Base-by-base conservation (phyloP, 2,113 vertebrate genomes). In the Corapipo altera region DNA sequence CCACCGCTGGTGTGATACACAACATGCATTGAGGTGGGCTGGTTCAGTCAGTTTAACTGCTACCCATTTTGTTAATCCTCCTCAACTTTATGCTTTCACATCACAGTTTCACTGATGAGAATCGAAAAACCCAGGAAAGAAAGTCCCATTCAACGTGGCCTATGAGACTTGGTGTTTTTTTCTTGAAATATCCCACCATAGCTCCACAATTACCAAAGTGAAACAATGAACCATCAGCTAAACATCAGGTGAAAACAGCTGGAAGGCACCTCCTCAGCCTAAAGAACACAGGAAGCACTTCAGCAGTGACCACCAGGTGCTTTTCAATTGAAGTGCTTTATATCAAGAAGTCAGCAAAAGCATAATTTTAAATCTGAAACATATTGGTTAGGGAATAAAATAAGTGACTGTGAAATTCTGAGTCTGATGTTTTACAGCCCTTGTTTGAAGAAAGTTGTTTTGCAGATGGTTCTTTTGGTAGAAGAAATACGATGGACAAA, bases 91-190 rank as follows among this genome's bases (percentile, higher is more conserved):
- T 76, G 70, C 70, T 39, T 76, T 46, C 80, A 43, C 15, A 19
- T 23, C 6, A 1, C 9, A 46, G 17, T 65, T 49, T 52, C 65
- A 61, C n/a, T 4, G 5, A 3, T 2, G 32, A 58, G 23, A 76
- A 43, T 0, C 28, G 9, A 32, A 54, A 73, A n/a, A 70, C 18
- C 5, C 64, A 44, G 5, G 16, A 61, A 37, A 37, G 22, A n/a
- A 85, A 12, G 8, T 27, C 43, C 37, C 6, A 0, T 24, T 30
- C 3, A 2, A 24, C 0, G 0, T 0, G 10, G 37, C 28, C n/a
- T 49, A 3, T 0, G 6, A 26, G n/a, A 54, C 15, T 24, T 24
- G 19, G 18, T 32, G 58, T 73, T 61, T 72, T 59, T 30, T 43
- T 5, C 57, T 30, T 46, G 2, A n/a, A 10, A 15, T 12, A 26